Evolutionary conservation across 2,113 vertebrate species (phyloP).

Genomic region (Boleophthalmus pectinirostris): DNA sequence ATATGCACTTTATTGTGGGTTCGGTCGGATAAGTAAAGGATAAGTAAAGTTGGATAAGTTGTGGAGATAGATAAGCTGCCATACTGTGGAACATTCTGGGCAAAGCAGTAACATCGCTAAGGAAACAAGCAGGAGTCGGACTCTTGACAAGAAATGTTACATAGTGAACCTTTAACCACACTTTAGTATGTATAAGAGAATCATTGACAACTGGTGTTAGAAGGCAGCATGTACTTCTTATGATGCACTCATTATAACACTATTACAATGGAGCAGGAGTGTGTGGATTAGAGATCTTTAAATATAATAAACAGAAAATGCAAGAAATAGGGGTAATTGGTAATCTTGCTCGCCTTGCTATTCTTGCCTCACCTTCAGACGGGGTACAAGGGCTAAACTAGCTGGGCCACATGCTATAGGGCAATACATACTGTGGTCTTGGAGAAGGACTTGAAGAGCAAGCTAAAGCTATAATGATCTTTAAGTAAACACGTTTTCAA

Average conservation of each 20-base stretch:
- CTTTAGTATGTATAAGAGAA: background rate
- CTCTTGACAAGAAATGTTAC: background rate
- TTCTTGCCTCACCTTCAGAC: background rate
- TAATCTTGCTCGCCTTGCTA: background rate
- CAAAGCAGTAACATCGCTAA: no score
- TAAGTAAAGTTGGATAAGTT: background rate
- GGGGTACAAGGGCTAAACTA: background rate
- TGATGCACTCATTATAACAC: background rate
- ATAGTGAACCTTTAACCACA: background rate
- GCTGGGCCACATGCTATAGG: background rate
- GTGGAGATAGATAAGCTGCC: no score
- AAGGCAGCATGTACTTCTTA: background rate
- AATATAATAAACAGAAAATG: background rate
- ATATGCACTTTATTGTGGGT: no score
- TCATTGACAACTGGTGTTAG: constrained; percentile 2
- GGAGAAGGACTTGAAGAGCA: background rate
- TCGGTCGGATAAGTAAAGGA: background rate
- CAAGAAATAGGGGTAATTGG: background rate
- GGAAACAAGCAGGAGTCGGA: no score
- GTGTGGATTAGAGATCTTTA: background rate
- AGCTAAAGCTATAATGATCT: background rate
- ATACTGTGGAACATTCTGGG: no score
- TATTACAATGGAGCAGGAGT: background rate
- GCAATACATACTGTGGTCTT: background rate
- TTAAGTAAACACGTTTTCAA: background rate